Base-by-base conservation (phyloP, 2,888 invertebrate genomes). In the Agonum fuliginosum region DNA sequence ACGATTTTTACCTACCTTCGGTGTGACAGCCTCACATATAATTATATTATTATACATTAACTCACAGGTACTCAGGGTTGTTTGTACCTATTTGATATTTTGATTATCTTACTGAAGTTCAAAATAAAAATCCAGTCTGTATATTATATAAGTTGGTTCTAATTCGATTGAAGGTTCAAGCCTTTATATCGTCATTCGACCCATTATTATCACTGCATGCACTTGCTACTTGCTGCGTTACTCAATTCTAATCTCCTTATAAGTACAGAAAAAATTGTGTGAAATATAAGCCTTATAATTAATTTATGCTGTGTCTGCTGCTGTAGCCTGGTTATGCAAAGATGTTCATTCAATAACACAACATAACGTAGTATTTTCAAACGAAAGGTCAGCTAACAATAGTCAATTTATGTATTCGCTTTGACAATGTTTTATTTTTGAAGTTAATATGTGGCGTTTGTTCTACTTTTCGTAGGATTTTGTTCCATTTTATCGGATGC, bases 211-310 rank as follows among this genome's bases (percentile, higher is more conserved):
- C 37, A 37, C 37, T 48, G 48, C 54, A 54, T 54, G 54, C 54
- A 54, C 54, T 46, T 43, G 43, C 43, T n/a, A n/a, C 34, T 6
- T 43, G 17, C 46, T 20, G 43, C 43, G 24, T 69, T 46, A 69
- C 46, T 69, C 46, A 41, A 69, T 22, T 41, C 22, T 41, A 67
- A 67, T 41, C 19, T 19, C 69, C 69, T 24, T 69, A 69, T 69
- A 69, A 8, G 69, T 22, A 12, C 6, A 46, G 20, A 24, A 4
- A 54, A 54, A 54, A 54, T n/a, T 54, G n/a, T 27, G 24, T n/a
- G 41, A 43, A 12, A 22, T 69, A 69, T 69, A 69, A 69, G 43
- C 43, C 69, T 43, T 69, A 14, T 10, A 69, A 41, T 69, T 69
- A 69, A 69, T 69, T 22, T 69, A 54, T 54, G 22, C 54, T 24